Base-by-base conservation (phyloP, 2,888 invertebrate species). In the Exocentrus adspersus region DNA sequence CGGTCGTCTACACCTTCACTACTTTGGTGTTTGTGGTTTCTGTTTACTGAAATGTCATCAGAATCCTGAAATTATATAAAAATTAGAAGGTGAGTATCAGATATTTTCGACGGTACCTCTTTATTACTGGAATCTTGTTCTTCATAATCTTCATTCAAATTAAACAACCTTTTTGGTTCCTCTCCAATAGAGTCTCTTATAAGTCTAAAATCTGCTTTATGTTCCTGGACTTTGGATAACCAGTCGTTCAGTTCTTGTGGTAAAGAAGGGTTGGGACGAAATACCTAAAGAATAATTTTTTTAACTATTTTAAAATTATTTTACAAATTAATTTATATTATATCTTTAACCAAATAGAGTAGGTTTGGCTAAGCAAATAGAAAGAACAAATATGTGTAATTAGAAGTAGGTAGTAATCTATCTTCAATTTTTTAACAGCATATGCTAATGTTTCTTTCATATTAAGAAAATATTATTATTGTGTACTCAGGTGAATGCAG, bases 211-310 rank as follows among this genome's bases (percentile, higher is more conserved):
- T 81, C 81, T 20, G 74, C 65, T 64, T 77, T 78, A 63, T 80
- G 77, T 17, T 77, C 69, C 43, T 80, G 74, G 12, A 82, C 79
- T 21, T 70, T 75, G 12, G 64, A 62, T 43, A 82, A 69, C 65
- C 82, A 83, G 20, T 79, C 75, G 32, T 79, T 80, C 12, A 82
- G 68, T 67, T 80, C 80, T 21, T 72, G 75, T 1, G 81, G 80
- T 60, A 81, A 75, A 21, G 75, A 75, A 28, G 75, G 75, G 60
- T 76, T 78, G n/a, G 78, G 73, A 60, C 73, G 73, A 45, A 79
- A 73, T 20, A 71, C 70, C 81, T 81, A 56, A 21, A 48, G 48
- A 5, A 24, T 24, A 7, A 24, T 24, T 24, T 24, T 5, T 24
- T 24, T 24, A 24, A 12, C 1, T 19, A 9, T 42, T 42, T 42